Evolutionary conservation across 2,113 vertebrate species (phyloP).

Genomic region (Electrona antarctica): DNA sequence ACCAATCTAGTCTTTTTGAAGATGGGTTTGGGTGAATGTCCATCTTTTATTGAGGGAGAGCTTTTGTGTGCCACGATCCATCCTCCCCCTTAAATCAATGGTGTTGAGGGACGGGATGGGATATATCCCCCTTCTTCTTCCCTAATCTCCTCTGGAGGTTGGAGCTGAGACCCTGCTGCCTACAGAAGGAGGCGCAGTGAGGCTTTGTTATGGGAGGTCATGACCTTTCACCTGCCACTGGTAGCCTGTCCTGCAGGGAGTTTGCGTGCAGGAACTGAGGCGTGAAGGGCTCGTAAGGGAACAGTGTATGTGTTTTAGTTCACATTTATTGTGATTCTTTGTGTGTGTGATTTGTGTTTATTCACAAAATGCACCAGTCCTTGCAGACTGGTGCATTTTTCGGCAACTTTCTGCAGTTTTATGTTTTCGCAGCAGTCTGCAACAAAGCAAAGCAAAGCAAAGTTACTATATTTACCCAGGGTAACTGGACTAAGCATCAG

Average conservation of each 20-base stretch:
- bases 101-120: conserved; percentile 27
- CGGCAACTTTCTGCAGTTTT: too few relatives aligned
- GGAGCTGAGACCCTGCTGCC: conserved; percentile 6
- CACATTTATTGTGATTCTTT: not conserved
- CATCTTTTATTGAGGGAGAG: not conserved
- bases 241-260: conserved; percentile 45
- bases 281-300: conserved; percentile 49
- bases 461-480: too few relatives aligned
- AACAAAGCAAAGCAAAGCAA: too few relatives aligned
- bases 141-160: conserved; percentile 36
- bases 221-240: conserved; percentile 71
- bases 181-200: conserved; percentile 22
- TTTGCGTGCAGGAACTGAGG: conserved; percentile 57
- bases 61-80: conserved; percentile 23
- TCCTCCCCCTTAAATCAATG: conserved; percentile 17
- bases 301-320: not conserved
- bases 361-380: too few relatives aligned
- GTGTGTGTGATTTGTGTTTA: too few relatives aligned
- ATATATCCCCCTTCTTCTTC: conserved; percentile 29
- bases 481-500: too few relatives aligned
- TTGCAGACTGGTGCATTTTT: too few relatives aligned
- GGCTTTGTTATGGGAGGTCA: conserved; percentile 57
- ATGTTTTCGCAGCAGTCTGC: too few relatives aligned
- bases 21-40: not conserved
- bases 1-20: not conserved